Evolutionary conservation across 2,888 invertebrate species (phyloP), one percentile per base, ranked within the genome.

Genomic region (Meta bourneti): DNA sequence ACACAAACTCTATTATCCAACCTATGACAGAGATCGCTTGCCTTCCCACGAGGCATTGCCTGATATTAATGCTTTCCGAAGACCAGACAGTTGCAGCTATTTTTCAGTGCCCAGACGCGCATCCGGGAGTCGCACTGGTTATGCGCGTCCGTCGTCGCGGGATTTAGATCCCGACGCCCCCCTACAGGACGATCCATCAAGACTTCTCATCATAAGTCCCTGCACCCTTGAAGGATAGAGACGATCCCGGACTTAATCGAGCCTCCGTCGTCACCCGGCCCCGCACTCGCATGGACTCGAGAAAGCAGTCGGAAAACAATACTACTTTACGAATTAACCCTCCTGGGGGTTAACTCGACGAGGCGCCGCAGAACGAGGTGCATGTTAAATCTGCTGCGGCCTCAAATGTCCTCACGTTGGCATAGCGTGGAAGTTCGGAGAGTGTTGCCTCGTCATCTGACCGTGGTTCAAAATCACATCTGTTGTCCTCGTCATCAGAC

Each of bases 261-360:
- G n/a, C 13, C 11, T 86, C 69, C 20, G 51, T 86, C 86, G 70
- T 70, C 86, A 61, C 77, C 77, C 20, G 80, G 34, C 48, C 54
- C 61, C 19, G n/a, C 69, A 34, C 34, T 4, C 34, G 34, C 34
- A 2, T 4, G 34, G 34, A 34, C 34, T 4, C 4, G 34, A 34
- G 11, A 11, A 19, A 74, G 6, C 16, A 70, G 11, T 11, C 70
- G 6, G 70, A 70, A 34, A 34, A 34, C 34, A 34, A 34, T 34
- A 4, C 34, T 34, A 4, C 34, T 34, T 4, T 1, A 4, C 34
- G 4, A 4, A 34, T 34, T 1, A 34, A 4, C 34, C 34, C 4
- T 34, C 34, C 1, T 1, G 34, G 34, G 1, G 34, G 34, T 34
- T 34, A 4, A 2, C 1, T 34, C 34, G 34, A 34, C 34, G 34